Conservation (phyloP, 2,113 vertebrate species). For the Bettongia penicillata region DNA sequence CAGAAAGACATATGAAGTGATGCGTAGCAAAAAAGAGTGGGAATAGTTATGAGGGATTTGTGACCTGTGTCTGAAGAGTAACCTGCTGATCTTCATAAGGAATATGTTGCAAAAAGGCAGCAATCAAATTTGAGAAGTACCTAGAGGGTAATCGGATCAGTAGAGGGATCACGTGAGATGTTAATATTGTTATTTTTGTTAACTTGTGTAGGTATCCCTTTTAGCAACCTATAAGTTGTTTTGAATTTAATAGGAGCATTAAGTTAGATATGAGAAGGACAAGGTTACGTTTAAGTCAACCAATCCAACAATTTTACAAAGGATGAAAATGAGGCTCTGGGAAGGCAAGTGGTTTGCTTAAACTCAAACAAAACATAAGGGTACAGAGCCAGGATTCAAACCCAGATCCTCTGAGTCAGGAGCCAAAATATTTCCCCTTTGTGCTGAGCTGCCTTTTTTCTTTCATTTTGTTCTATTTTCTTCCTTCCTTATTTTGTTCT, state of each 20-base stretch:
- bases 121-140: not conserved
- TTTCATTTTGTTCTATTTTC: not conserved
- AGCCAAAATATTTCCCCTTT: not conserved
- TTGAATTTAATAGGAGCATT: not conserved
- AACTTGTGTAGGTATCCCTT: not conserved
- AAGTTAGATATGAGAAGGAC: not conserved
- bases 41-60: not conserved
- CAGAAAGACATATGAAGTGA: not conserved
- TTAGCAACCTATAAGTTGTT: not conserved
- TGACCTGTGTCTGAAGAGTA: not conserved
- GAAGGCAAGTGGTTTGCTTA: not conserved
- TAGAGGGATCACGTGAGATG: not conserved
- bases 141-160: not conserved
- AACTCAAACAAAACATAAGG: not conserved
- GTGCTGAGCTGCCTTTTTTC: not conserved
- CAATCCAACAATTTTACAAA: not conserved
- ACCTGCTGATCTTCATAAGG: not conserved
- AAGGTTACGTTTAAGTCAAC: not conserved
- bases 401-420: not conserved
- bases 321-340: not conserved
- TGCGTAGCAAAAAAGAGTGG: not conserved
- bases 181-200: not conserved
- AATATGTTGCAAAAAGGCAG: no score
- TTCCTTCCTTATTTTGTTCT: not conserved
- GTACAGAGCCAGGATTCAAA: not conserved